A percentile compares a stretch with the other conserved stretches of the same genome.
Conservation (phyloP, 2,113 vertebrate species). For the Progne subis region DNA sequence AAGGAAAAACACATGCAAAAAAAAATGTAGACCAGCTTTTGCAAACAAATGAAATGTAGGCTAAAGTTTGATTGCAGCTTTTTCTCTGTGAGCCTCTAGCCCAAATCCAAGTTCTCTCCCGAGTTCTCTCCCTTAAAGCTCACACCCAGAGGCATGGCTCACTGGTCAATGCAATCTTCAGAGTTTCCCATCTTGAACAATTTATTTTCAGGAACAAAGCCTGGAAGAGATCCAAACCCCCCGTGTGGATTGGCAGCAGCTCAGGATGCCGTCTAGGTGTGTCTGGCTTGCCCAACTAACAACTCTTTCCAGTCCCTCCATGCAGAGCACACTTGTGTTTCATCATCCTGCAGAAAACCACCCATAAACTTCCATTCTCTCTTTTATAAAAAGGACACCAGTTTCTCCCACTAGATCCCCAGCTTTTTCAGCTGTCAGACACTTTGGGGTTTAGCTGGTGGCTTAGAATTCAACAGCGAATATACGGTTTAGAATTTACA, state of each 20-base stretch:
- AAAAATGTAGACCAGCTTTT: background rate
- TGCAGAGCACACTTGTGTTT: background rate
- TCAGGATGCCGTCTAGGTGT: conserved; percentile 59
- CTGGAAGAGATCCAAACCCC: conserved; percentile 35
- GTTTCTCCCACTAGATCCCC: background rate
- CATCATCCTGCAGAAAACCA: background rate
- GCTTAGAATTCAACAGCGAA: background rate
- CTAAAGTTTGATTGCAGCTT: background rate
- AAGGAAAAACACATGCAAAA: background rate
- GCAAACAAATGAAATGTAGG: background rate
- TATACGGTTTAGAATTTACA: background rate
- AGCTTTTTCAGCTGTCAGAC: background rate
- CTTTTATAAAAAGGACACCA: background rate
- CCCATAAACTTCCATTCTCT: background rate
- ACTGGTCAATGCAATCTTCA: conserved; percentile 39
- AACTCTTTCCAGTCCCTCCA: conserved; percentile 28
- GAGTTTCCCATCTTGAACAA: conserved; percentile 52
- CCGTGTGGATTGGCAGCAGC: conserved; percentile 1
- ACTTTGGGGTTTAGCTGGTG: background rate
- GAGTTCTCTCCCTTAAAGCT: background rate
- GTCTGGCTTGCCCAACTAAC: conserved; percentile 54
- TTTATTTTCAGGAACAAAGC: conserved; percentile 65
- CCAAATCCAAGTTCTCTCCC: background rate
- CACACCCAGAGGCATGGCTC: background rate
- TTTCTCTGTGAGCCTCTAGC: background rate